Conservation (phyloP, 2,888 invertebrate genomes). For the Cephus spinipes region DNA sequence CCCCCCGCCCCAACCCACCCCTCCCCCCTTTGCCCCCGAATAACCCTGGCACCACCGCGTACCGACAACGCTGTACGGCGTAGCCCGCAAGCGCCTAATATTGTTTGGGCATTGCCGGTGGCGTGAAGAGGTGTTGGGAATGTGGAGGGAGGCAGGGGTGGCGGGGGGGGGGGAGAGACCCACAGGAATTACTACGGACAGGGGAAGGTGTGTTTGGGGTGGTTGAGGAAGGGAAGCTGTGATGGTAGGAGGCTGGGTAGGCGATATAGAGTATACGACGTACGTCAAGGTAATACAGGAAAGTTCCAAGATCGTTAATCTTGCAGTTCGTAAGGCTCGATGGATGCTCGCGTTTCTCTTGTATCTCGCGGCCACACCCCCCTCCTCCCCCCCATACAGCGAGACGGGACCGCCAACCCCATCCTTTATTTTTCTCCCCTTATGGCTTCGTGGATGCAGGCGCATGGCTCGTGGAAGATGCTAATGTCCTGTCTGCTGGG, state of each 20-base stretch:
- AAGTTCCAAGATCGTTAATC: constrained; percentile 53
- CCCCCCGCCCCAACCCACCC: too few species aligned
- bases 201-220: not conserved
- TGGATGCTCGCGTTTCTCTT: constrained; percentile 23
- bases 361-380: constrained; percentile 14
- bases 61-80: too few species aligned
- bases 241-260: too few species aligned
- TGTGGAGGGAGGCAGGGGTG: not conserved
- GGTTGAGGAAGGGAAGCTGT: too few species aligned
- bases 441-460: too few species aligned
- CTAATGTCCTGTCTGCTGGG: too few species aligned
- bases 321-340: constrained; percentile 39
- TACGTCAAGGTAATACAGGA: constrained; percentile 41
- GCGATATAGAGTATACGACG: not conserved
- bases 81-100: constrained; percentile 1
- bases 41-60: too few species aligned
- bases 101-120: not conserved
- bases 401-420: constrained; percentile 1
- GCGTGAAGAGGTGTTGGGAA: not conserved
- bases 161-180: too few species aligned
- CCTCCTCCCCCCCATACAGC: not conserved
- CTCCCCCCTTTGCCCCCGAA: too few species aligned
- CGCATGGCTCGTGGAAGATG: too few species aligned
- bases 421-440: not conserved
- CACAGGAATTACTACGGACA: not conserved